Evolutionary conservation across 2,113 vertebrate genomes (phyloP).

Genomic region (Cacatua alba): DNA sequence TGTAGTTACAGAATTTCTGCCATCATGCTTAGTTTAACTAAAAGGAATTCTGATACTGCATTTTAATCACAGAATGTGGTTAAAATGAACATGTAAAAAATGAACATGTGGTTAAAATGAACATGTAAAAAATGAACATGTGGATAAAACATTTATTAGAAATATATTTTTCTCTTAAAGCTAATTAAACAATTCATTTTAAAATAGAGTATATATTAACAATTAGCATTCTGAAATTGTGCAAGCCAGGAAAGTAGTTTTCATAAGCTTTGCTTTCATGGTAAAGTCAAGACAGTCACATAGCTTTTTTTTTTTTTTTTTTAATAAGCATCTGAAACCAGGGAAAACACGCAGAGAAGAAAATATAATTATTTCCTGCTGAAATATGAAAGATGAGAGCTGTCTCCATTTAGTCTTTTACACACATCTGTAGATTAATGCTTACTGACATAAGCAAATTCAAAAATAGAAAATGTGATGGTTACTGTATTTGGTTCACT

Average conservation of each 20-base stretch:
- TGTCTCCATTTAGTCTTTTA: not conserved
- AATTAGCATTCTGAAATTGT: not conserved
- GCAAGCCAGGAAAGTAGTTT: not conserved
- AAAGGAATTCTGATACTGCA: not conserved
- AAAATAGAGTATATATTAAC: not conserved
- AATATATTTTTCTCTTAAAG: not conserved
- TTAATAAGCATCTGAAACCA: not conserved
- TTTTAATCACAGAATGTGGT: not conserved
- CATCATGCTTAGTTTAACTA: not conserved
- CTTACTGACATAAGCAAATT: slow-evolving; percentile 10
- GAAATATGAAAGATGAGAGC: not conserved
- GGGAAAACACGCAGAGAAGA: not conserved
- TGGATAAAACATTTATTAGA: not conserved
- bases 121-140: not conserved
- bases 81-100: not conserved
- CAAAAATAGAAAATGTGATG: not conserved
- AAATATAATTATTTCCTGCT: slow-evolving; percentile 37
- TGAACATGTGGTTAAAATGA: not conserved
- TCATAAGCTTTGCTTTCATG: not conserved
- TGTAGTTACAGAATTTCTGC: not conserved
- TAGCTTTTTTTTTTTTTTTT: not conserved
- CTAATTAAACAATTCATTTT: not conserved
- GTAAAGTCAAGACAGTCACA: not conserved
- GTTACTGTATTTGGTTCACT: not conserved
- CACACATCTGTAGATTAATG: not conserved